These are phyloP conservation scores for Mycogona germanica DNA, from an alignment of 2,888 invertebrate species.

Conservation along the genomic window DNA sequence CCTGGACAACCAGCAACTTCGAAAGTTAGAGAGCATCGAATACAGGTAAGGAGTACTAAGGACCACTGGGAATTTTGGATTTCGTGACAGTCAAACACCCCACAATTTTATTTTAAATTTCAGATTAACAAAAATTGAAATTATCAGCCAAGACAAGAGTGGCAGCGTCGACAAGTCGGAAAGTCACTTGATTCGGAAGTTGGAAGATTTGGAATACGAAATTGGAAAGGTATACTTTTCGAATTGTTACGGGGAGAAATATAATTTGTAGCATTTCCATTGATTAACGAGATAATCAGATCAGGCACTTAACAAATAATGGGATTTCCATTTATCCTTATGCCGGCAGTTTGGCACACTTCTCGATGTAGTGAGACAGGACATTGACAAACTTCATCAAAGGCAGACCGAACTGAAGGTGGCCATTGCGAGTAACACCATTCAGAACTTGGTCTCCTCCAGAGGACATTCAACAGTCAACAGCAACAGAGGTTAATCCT, in stretches of 20 bases:
- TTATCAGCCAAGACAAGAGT: slow-evolving; percentile 21
- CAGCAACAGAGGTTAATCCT: neutral
- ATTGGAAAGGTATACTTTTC: slow-evolving; percentile 18
- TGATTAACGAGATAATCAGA: too few species aligned
- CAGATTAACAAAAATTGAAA: slow-evolving; percentile 23
- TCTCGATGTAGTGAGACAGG: slow-evolving; percentile 25
- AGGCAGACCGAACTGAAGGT: slow-evolving; percentile 24
- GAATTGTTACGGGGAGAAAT: neutral
- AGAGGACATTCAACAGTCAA: slow-evolving; percentile 4
- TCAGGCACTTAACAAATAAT: too few species aligned
- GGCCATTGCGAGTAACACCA: slow-evolving; percentile 14
- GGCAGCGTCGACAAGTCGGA: slow-evolving; percentile 16
- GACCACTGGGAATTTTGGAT: neutral
- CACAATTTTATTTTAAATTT: neutral
- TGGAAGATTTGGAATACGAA: slow-evolving; percentile 23
- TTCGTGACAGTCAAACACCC: neutral
- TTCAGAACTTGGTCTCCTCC: slow-evolving; percentile 1
- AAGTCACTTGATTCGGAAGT: slow-evolving; percentile 16
- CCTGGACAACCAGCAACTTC: slow-evolving; percentile 23
- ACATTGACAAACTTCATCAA: slow-evolving; percentile 25
- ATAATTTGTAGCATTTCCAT: neutral
- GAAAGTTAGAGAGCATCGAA: slow-evolving; percentile 25
- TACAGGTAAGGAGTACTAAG: slow-evolving; percentile 22
- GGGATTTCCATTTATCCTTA: neutral
- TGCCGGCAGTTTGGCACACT: slow-evolving; percentile 23